Conservation (phyloP, 2,113 vertebrate genomes). For the Triplophysa tibetana region DNA sequence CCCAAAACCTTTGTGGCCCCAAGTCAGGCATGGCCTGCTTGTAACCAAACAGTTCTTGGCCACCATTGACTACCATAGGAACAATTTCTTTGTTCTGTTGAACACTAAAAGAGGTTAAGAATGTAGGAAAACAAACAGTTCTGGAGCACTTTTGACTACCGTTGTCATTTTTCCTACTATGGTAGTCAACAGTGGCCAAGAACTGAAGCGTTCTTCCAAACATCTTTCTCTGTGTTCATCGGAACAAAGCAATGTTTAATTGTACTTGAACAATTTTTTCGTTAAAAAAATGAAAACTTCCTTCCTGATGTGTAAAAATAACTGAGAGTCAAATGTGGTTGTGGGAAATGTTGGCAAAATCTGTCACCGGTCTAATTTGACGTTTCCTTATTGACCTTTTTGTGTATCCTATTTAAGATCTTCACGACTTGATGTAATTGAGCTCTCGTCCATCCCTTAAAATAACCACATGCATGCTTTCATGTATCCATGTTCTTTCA, state of each 20-base stretch:
- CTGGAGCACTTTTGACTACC: too few species aligned
- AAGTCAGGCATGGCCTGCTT: slow-evolving; percentile 56
- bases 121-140: too few species aligned
- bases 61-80: too few species aligned
- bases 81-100: too few species aligned
- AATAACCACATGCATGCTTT: slow-evolving; percentile 22
- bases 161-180: too few species aligned
- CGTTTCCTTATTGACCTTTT: slow-evolving; percentile 15
- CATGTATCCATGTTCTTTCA: neutral
- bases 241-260: too few species aligned
- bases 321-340: slow-evolving; percentile 6
- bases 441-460: slow-evolving; percentile 1
- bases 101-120: too few species aligned
- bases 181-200: too few species aligned
- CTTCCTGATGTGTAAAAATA: slow-evolving; percentile 30
- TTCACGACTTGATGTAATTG: slow-evolving; percentile 9
- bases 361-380: slow-evolving; percentile 6
- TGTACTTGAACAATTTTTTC: slow-evolving; percentile 52
- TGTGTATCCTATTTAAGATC: slow-evolving; percentile 14
- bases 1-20: slow-evolving; percentile 60
- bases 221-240: too few species aligned
- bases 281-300: slow-evolving; percentile 57
- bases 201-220: too few species aligned
- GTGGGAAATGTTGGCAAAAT: neutral
- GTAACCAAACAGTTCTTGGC: too few species aligned